Conservation (phyloP, 2,797 vertebrate genomes). For the Rhadinocentrus ornatus region DNA sequence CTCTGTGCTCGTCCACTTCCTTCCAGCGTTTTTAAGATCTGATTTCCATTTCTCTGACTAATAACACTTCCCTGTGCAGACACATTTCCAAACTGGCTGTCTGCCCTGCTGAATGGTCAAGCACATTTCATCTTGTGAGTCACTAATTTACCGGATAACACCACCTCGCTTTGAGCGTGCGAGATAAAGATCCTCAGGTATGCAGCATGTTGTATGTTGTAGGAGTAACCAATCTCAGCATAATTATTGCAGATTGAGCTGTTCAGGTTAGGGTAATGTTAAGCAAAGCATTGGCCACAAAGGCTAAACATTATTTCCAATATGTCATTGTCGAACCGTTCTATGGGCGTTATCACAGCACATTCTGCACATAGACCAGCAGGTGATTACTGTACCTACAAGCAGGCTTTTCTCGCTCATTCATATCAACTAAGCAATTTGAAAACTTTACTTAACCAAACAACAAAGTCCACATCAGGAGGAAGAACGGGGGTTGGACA, state of each 20-base stretch:
- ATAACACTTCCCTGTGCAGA: constrained; percentile 29
- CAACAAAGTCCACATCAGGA: not conserved
- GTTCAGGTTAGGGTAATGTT: too few relatives aligned
- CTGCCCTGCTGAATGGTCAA: not conserved
- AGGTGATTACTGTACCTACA: not conserved
- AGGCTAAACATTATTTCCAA: not conserved
- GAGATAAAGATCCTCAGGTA: not conserved
- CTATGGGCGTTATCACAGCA: not conserved
- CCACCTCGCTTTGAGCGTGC: not conserved
- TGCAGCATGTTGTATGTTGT: not conserved
- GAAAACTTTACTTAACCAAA: not conserved
- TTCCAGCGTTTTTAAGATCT: constrained; percentile 42
- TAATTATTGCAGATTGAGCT: not conserved
- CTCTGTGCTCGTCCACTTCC: constrained; percentile 59
- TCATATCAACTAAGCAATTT: not conserved
- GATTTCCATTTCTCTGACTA: constrained; percentile 51
- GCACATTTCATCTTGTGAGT: constrained; percentile 4
- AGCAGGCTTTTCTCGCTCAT: not conserved
- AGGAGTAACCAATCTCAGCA: not conserved
- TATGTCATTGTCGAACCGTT: not conserved
- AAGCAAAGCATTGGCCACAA: not conserved
- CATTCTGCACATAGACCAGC: not conserved
- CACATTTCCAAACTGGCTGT: constrained; percentile 18
- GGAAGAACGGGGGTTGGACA: not conserved
- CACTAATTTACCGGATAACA: not conserved